These are phyloP conservation scores for Coendou prehensilis DNA, from an alignment of 2,797 vertebrate species.

Conservation along the genomic window DNA sequence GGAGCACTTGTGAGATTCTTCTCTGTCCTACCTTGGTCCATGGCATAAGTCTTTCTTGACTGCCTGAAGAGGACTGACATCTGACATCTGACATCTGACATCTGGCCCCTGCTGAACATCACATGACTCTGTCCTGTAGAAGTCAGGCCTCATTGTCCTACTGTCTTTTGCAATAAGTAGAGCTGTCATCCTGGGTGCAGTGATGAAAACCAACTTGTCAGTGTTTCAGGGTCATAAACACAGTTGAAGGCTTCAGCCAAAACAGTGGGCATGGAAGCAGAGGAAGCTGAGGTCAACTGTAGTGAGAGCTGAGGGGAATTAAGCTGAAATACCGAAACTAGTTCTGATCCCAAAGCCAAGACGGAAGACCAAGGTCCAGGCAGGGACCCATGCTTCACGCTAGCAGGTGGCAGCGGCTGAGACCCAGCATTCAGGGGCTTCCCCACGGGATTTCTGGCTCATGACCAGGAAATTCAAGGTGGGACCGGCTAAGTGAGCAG, in stretches of 20 bases:
- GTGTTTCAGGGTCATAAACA: constrained; percentile 35
- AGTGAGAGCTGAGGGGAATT: neutral
- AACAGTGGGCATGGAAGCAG: neutral
- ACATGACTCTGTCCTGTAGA: constrained; percentile 45
- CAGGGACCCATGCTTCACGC: neutral
- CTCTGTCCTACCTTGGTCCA: constrained; percentile 75
- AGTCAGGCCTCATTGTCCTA: constrained; percentile 70
- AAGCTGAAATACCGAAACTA: neutral
- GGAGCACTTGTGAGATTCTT: constrained; percentile 55
- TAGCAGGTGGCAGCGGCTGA: neutral
- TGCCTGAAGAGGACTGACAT: constrained; percentile 73
- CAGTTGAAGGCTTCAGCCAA: neutral
- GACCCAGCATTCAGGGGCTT: neutral
- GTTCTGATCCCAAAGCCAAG: neutral
- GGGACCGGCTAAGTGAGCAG: neutral
- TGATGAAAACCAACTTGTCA: constrained; percentile 75
- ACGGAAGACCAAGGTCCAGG: too few species aligned
- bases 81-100: constrained; percentile 55
- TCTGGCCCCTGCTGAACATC: constrained; percentile 73
- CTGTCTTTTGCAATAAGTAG: constrained; percentile 71
- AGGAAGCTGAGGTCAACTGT: neutral
- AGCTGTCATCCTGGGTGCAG: constrained; percentile 60
- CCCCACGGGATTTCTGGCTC: too few species aligned
- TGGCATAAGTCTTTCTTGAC: constrained; percentile 75
- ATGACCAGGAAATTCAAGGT: neutral